Evolutionary conservation across 2,113 vertebrate genomes (phyloP).

Genomic region (Neomonachus schauinslandi): DNA sequence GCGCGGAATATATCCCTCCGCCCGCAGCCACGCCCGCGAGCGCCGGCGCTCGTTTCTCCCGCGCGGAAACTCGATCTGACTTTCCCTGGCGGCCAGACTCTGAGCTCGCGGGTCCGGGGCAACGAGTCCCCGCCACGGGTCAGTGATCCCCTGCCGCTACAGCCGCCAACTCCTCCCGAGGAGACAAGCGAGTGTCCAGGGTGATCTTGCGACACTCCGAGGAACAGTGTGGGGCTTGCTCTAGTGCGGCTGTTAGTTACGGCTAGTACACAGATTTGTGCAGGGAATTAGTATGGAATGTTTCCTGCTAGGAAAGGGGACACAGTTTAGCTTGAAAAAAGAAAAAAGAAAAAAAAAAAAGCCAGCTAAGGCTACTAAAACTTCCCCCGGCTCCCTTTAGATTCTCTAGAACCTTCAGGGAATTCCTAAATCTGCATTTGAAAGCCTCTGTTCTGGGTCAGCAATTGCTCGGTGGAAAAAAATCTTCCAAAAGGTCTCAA

Average conservation of each 20-base stretch:
- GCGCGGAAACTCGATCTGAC: constrained; percentile 49
- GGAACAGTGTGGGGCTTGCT: neutral
- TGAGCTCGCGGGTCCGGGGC: neutral
- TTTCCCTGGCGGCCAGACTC: constrained; percentile 74
- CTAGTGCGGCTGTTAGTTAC: neutral
- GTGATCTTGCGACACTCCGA: neutral
- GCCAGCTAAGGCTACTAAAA: neutral
- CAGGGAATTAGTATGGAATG: neutral
- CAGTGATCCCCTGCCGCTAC: neutral
- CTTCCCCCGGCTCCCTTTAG: neutral
- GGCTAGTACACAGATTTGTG: neutral
- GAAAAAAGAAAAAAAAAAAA: neutral
- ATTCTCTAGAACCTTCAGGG: neutral
- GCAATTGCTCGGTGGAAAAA: neutral
- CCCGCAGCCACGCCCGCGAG: constrained; percentile 73
- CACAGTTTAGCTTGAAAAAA: neutral
- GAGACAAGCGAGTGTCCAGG: neutral
- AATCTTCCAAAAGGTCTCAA: neutral
- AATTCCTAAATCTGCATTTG: constrained; percentile 57
- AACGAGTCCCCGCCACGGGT: constrained; percentile 43
- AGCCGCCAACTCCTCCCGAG: fast-evolving
- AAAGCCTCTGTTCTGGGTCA: neutral
- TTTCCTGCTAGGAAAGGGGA: neutral
- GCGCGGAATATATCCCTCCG: constrained; percentile 68
- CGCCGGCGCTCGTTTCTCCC: constrained; percentile 72